Percentiles rank a stretch among this genome's conserved stretches.
phyloP scores from a whole-genome alignment of 2,888 invertebrate species.

The Synanthedon myopaeformis region DNA sequence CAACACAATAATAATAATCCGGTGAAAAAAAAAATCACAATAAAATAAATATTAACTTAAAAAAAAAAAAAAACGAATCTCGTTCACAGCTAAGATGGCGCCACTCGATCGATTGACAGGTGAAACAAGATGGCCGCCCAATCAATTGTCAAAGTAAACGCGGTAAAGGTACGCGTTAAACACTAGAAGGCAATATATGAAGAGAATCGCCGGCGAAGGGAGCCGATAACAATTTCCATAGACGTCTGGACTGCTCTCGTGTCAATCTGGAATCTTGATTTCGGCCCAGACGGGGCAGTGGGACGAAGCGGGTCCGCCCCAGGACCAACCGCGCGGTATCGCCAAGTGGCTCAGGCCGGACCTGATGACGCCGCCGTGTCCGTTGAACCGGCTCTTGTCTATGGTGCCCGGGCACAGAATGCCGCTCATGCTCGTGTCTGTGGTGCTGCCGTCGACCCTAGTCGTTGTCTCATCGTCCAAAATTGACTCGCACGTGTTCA shows the following conservation, averaged over 20 bases:
- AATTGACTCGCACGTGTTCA: slow-evolving; percentile 40
- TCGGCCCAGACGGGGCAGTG: slow-evolving; percentile 85
- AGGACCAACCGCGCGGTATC: slow-evolving; percentile 86
- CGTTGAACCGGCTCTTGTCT: slow-evolving; percentile 52
- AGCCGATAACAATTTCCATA: slow-evolving; percentile 5
- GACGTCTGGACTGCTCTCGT: slow-evolving; percentile 10
- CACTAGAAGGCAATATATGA: slow-evolving; percentile 26
- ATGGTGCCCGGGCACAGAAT: slow-evolving; percentile 37
- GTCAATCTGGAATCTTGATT: slow-evolving; percentile 60
- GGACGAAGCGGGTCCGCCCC: slow-evolving; percentile 83
- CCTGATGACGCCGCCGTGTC: slow-evolving; percentile 73
- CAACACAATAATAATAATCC: no score
- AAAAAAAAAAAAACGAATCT: neutral
- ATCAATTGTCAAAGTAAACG: slow-evolving; percentile 15
- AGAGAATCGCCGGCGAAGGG: slow-evolving; percentile 20
- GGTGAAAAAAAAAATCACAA: no score
- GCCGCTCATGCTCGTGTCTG: slow-evolving; percentile 37
- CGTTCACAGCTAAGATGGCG: slow-evolving; percentile 17
- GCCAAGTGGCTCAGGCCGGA: slow-evolving; percentile 81
- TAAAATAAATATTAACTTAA: no score
- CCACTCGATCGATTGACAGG: slow-evolving; percentile 10
- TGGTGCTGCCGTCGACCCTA: slow-evolving; percentile 32
- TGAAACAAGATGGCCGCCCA: slow-evolving; percentile 23
- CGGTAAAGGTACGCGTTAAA: slow-evolving; percentile 12
- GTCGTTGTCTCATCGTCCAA: slow-evolving; percentile 41